Evolutionary conservation across 2,797 vertebrate genomes (phyloP), one percentile per base, ranked within the genome.

Genomic region (Esox masquinongy): DNA sequence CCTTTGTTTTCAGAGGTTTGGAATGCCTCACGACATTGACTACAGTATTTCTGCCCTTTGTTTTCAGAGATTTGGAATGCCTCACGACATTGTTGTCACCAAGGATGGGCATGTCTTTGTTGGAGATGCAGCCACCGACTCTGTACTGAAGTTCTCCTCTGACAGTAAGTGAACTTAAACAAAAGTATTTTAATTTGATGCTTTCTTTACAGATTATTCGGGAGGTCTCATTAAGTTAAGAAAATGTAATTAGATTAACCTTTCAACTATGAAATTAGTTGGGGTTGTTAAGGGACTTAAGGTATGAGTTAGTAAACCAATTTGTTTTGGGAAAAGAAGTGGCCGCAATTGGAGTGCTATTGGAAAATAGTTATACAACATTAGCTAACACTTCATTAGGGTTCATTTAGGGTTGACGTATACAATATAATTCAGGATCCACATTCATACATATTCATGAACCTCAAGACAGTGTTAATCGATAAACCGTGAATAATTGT

Each of bases 1-100:
- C n/a, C n/a, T n/a, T n/a, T n/a, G n/a, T n/a, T n/a, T n/a, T n/a
- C n/a, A n/a, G n/a, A n/a, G n/a, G n/a, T n/a, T n/a, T n/a, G n/a
- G n/a, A n/a, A n/a, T n/a, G n/a, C n/a, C n/a, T n/a, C n/a, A n/a
- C n/a, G n/a, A n/a, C n/a, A n/a, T n/a, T 26, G 24, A 61, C n/a
- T n/a, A 11, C n/a, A 61, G 22, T 61, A 12, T 26, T 11, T 61
- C 56, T 86, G 84, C 59, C 72, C 81, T 5, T 50, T 73, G 51
- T 88, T 66, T 79, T 31, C 92, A 98, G 97, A 93, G 89, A 53
- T 98, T 99, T 81, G 91, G 94, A 85, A 97, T 99, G 95, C 97
- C 98, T 64, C 98, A 99, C 24, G 97, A 98, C 81, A 87, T 99
- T 0, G 93, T 94, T 7, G 95, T 92, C 4, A 93, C 91, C 51